Evolutionary conservation across 2,113 vertebrate genomes (phyloP).

Genomic region (Myodes glareolus): DNA sequence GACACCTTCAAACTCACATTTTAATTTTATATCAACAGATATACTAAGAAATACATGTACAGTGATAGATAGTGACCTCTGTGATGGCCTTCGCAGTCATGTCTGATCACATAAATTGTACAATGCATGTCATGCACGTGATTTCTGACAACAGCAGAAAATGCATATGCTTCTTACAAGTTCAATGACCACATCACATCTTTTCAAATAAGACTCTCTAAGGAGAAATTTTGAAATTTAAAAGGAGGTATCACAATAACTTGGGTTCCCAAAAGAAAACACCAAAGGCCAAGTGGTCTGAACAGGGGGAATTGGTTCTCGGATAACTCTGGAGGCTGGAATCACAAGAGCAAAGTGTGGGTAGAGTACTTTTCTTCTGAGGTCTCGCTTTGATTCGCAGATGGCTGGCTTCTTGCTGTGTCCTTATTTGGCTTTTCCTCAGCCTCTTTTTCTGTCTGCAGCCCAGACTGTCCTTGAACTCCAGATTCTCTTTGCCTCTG

Average conservation of each 20-base stretch:
- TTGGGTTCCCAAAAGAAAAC: background rate
- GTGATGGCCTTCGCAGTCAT: background rate
- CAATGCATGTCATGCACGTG: background rate
- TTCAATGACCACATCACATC: background rate
- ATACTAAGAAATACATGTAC: background rate
- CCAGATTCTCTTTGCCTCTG: background rate
- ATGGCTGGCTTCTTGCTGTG: background rate
- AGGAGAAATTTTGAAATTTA: background rate
- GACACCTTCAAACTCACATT: background rate
- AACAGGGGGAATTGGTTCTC: background rate
- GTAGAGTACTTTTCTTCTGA: background rate
- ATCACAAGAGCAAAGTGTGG: background rate
- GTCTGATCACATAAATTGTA: background rate
- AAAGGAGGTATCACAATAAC: background rate
- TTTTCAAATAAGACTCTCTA: background rate
- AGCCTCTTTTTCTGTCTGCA: background rate
- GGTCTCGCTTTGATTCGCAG: background rate
- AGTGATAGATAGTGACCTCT: background rate
- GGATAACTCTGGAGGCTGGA: background rate
- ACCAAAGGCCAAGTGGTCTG: background rate
- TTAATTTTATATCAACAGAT: background rate
- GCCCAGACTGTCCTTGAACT: background rate
- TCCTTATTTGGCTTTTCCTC: background rate
- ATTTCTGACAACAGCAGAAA: background rate
- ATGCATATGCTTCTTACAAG: background rate